These are phyloP conservation scores for Hemichromis elongatus DNA, from an alignment of 2,113 vertebrate species.

Conservation along the genomic window DNA sequence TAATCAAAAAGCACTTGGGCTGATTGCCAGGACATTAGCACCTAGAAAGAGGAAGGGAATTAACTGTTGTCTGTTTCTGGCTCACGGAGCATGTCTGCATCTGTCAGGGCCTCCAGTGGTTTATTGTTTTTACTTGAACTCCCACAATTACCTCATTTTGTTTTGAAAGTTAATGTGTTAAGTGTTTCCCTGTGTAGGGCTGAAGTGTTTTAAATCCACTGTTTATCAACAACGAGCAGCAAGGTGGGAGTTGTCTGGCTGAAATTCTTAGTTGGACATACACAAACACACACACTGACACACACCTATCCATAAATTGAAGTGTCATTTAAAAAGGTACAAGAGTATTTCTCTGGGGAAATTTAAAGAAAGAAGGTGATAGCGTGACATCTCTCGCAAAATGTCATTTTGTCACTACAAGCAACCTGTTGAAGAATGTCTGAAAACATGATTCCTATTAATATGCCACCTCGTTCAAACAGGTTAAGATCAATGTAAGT, in stretches of 20 bases:
- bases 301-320: constrained; percentile 1
- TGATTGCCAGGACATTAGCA: constrained; percentile 62
- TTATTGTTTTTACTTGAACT: constrained; percentile 18
- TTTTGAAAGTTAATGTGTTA: neutral
- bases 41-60: constrained; percentile 29
- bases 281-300: neutral
- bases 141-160: constrained; percentile 7
- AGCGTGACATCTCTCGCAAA: constrained; percentile 11
- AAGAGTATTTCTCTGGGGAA: constrained; percentile 50
- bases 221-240: neutral
- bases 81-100: constrained; percentile 30
- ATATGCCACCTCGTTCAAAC: neutral
- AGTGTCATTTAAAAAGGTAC: constrained; percentile 42
- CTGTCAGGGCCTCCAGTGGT: constrained; percentile 11
- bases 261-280: neutral
- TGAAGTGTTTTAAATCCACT: neutral
- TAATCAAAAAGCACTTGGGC: constrained; percentile 72
- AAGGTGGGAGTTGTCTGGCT: neutral
- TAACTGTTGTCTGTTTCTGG: constrained; percentile 33
- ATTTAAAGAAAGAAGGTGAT: constrained; percentile 27
- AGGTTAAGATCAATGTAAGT: neutral
- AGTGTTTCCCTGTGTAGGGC: neutral
- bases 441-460: neutral
- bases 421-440: constrained; percentile 4
- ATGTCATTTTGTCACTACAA: constrained; percentile 2